Evolutionary conservation across 2,888 invertebrate species (phyloP).

Genomic region (Oscheius sp.): DNA sequence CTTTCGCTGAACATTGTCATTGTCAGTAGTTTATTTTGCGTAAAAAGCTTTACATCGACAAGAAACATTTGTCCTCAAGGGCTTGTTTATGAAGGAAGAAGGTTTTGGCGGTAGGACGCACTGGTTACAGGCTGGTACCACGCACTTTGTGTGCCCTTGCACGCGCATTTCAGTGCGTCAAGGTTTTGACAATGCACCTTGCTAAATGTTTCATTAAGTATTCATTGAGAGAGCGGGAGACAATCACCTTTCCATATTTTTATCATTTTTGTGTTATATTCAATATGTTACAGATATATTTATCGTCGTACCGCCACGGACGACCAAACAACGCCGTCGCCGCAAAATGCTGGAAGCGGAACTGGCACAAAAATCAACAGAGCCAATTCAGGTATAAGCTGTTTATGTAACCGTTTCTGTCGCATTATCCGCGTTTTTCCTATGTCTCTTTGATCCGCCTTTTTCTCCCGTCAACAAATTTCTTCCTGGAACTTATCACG

Average conservation of each 20-base stretch:
- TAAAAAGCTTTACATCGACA: too few relatives aligned
- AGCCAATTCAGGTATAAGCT: too few relatives aligned
- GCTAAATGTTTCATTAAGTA: not conserved
- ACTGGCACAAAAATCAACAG: too few relatives aligned
- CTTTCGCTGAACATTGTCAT: too few relatives aligned
- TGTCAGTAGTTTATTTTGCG: too few relatives aligned
- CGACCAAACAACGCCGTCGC: too few relatives aligned
- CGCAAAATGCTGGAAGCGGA: too few relatives aligned
- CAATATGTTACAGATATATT: slow-evolving; percentile 6
- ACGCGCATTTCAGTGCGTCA: slow-evolving; percentile 8
- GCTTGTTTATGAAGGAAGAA: not conserved
- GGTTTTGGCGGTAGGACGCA: slow-evolving; percentile 4
- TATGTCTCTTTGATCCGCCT: not conserved
- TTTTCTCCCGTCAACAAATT: not conserved
- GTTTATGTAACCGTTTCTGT: not conserved
- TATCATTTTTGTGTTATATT: too few relatives aligned
- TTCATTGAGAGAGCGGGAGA: too few relatives aligned
- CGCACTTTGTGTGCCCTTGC: slow-evolving; percentile 17
- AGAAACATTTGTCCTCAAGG: too few relatives aligned
- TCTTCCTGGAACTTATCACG: slow-evolving; percentile 17
- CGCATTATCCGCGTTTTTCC: not conserved
- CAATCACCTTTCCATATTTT: not conserved
- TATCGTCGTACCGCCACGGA: not conserved
- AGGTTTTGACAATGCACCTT: not conserved
- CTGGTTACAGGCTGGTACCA: slow-evolving; percentile 20